Conservation (phyloP, 2,888 invertebrate genomes). For the Nymphalis polychloros region DNA sequence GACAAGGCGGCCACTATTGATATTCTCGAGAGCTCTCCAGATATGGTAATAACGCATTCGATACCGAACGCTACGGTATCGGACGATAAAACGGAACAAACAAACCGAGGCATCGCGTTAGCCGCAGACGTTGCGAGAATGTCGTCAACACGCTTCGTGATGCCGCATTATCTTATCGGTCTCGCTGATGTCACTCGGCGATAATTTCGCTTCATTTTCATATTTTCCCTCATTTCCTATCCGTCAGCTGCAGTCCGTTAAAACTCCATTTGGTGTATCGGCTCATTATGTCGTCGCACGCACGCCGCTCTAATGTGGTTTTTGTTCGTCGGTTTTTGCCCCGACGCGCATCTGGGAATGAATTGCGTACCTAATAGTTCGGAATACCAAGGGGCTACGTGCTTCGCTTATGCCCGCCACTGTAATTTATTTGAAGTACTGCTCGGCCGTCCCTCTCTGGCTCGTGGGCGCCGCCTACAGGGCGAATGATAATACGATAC, state of each 20-base stretch:
- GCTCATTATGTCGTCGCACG: conserved; percentile 40
- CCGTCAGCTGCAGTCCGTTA: conserved; percentile 46
- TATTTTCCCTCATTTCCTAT: conserved; percentile 35
- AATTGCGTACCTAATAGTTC: conserved; percentile 44
- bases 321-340: conserved; percentile 42
- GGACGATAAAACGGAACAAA: conserved; percentile 27
- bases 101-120: conserved; percentile 12
- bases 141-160: conserved; percentile 14
- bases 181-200: conserved; percentile 11
- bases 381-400: conserved; percentile 43
- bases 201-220: conserved; percentile 37
- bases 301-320: conserved; percentile 43
- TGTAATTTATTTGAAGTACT: conserved; percentile 38
- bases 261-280: conserved; percentile 43
- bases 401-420: conserved; percentile 34
- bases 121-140: conserved; percentile 21
- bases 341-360: conserved; percentile 41
- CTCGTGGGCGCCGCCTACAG: conserved; percentile 23
- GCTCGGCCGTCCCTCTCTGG: conserved; percentile 33
- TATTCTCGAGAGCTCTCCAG: conserved; percentile 27
- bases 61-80: conserved; percentile 11
- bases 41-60: conserved; percentile 25
- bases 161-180: conserved; percentile 24
- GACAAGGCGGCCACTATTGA: conserved; percentile 20
- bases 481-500: conserved; percentile 31